A percentile compares a stretch with the other conserved stretches of the same genome.
Evolutionary conservation across 1,140 invertebrate species (phyloP).

Genomic region (Drosophila baimaii): DNA sequence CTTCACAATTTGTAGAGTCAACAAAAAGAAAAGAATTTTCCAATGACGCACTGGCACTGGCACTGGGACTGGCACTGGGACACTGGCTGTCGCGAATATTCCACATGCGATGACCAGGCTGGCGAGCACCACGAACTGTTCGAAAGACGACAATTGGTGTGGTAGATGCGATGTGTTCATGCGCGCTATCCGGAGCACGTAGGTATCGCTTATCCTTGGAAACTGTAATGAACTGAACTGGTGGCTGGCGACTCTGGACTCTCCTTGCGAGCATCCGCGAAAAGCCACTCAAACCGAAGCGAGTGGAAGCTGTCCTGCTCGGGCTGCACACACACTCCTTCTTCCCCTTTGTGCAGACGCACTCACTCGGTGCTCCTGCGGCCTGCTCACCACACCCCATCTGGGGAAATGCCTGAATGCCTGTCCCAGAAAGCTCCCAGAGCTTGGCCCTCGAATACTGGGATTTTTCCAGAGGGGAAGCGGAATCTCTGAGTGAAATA

Average conservation of each 20-base stretch:
- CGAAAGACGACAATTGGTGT: slow-evolving; percentile 19
- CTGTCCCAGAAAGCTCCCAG: background rate
- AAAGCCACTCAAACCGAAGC: slow-evolving; percentile 16
- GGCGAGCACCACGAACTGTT: slow-evolving; percentile 4
- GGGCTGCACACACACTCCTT: slow-evolving; percentile 20
- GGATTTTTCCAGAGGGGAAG: background rate
- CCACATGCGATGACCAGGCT: background rate
- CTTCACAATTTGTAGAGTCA: background rate
- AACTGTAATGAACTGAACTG: slow-evolving; percentile 73
- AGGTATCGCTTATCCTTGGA: slow-evolving; percentile 71
- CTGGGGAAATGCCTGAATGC: no score
- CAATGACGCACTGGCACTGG: slow-evolving; percentile 4
- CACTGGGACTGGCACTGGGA: background rate
- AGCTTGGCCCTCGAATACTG: background rate
- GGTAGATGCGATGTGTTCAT: slow-evolving; percentile 15
- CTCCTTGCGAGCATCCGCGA: slow-evolving; percentile 58
- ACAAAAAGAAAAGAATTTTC: background rate
- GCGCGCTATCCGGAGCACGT: slow-evolving; percentile 57
- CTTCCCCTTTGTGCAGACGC: background rate
- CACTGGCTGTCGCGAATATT: slow-evolving; percentile 4
- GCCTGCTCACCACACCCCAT: background rate
- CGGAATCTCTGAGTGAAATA: background rate
- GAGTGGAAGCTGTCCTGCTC: slow-evolving; percentile 46
- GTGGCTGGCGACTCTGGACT: slow-evolving; percentile 45
- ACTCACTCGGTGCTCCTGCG: background rate